Percentiles rank a stretch among this genome's conserved stretches.
phyloP scores from a whole-genome alignment of 2,113 vertebrate genomes.

The Aptenodytes forsteri region DNA sequence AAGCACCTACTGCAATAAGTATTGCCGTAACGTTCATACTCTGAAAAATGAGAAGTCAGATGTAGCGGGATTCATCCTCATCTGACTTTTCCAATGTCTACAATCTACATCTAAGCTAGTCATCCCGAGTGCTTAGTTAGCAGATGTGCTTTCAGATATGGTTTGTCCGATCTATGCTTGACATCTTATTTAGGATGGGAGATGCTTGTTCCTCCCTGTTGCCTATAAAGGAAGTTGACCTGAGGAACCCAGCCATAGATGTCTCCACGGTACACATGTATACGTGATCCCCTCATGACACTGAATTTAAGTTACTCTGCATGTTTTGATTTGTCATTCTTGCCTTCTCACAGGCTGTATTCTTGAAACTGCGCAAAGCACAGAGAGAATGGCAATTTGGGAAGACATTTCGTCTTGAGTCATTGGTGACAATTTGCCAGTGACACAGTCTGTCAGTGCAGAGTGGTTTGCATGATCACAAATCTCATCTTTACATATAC shows the following conservation, averaged over 20 bases:
- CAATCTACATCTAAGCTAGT: background rate
- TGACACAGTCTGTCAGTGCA: background rate
- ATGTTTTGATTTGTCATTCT: background rate
- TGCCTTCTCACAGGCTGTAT: background rate
- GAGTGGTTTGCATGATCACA: background rate
- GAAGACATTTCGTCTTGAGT: background rate
- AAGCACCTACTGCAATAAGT: background rate
- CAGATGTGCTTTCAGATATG: background rate
- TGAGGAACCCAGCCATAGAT: background rate
- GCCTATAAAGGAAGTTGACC: background rate
- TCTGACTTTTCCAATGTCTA: background rate
- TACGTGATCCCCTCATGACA: fast-evolving
- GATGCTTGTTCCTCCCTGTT: background rate
- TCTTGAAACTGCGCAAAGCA: background rate
- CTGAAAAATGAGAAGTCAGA: background rate
- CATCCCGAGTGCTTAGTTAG: background rate
- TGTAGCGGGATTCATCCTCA: background rate
- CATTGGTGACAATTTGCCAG: background rate
- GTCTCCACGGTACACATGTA: fast-evolving
- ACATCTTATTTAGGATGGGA: background rate
- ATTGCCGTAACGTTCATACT: background rate
- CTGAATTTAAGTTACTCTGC: background rate
- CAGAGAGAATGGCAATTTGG: background rate
- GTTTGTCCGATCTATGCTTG: background rate
- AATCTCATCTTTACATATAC: background rate